Percentiles rank a stretch among this genome's conserved stretches.
phyloP scores from a whole-genome alignment of 2,113 vertebrate genomes.

The Micromys minutus region DNA sequence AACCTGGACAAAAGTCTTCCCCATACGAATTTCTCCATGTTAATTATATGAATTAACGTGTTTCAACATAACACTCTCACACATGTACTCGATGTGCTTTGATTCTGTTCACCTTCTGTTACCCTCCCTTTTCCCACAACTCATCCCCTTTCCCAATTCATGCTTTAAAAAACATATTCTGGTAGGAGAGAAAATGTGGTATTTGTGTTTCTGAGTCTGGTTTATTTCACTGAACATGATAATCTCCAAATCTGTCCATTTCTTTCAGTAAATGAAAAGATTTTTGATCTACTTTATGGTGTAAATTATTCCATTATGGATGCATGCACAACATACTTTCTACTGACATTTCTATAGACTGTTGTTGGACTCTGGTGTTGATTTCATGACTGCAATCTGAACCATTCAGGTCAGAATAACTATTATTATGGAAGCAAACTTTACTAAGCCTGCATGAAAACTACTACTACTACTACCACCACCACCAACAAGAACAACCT shows the following conservation, averaged over 20 bases:
- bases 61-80: not conserved
- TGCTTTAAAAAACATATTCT: not conserved
- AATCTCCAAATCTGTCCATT: not conserved
- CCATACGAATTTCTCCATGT: not conserved
- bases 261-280: not conserved
- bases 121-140: not conserved
- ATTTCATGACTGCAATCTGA: not conserved
- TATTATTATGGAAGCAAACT: not conserved
- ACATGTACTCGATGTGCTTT: not conserved
- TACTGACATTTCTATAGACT: not conserved
- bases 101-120: not conserved
- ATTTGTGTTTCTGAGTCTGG: not conserved
- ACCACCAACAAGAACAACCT: not conserved
- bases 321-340: not conserved
- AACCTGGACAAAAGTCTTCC: not conserved
- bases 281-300: not conserved
- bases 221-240: not conserved
- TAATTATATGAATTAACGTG: not conserved
- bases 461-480: too few relatives aligned
- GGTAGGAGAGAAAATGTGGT: not conserved
- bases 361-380: not conserved
- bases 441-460: not conserved
- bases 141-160: not conserved
- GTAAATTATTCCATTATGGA: not conserved
- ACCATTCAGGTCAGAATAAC: not conserved